These are phyloP conservation scores for Thereva nobilitata DNA, from an alignment of 2,888 invertebrate species.

Conservation along the genomic window DNA sequence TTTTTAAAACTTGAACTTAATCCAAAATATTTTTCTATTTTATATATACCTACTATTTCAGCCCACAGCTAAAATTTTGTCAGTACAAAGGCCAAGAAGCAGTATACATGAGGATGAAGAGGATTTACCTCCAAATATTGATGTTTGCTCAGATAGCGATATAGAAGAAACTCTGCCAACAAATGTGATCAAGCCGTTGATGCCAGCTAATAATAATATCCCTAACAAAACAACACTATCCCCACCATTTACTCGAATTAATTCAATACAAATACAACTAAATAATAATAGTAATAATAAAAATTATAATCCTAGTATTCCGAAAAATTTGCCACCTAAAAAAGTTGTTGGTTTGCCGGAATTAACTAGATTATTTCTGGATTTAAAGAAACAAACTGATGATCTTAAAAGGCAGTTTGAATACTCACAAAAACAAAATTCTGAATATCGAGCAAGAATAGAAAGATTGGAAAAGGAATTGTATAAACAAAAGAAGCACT, in stretches of 20 bases:
- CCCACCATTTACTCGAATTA: background rate
- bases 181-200: no score
- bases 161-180: constrained; percentile 23
- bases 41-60: background rate
- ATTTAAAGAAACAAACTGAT: no score
- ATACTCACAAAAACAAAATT: constrained; percentile 52
- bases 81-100: background rate
- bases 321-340: constrained; percentile 45
- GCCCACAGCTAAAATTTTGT: constrained; percentile 15
- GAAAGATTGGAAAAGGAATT: constrained; percentile 49
- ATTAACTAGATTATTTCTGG: constrained; percentile 52
- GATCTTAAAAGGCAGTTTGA: constrained; percentile 52
- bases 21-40: background rate
- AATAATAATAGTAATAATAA: background rate
- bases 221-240: background rate
- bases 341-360: constrained; percentile 51
- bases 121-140: constrained; percentile 44
- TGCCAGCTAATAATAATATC: background rate
- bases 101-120: constrained; percentile 32
- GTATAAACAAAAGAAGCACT: background rate
- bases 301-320: background rate
- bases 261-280: background rate
- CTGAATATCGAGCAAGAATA: constrained; percentile 50
- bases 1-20: background rate
- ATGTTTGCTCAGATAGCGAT: constrained; percentile 43